Conservation (phyloP, 2,888 invertebrate species). For the Nycteola revayana region DNA sequence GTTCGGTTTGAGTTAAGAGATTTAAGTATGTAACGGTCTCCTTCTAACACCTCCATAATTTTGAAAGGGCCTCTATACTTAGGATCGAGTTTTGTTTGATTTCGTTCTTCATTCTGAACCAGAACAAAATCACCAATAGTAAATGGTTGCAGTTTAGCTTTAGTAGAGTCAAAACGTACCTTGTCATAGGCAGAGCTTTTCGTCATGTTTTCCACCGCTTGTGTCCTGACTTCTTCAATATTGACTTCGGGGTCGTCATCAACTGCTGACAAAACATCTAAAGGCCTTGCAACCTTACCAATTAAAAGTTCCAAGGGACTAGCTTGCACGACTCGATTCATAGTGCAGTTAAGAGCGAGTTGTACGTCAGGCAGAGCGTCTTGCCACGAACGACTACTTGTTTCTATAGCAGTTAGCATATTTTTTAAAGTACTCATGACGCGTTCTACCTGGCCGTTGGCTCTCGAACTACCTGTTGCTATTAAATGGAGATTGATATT, state of each 20-base stretch:
- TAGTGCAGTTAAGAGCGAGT: constrained; percentile 22
- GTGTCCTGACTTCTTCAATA: constrained; percentile 3
- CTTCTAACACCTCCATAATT: constrained; percentile 13
- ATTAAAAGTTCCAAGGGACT: constrained; percentile 21
- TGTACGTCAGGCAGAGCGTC: constrained; percentile 27
- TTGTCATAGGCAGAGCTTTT: constrained; percentile 7
- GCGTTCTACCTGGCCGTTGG: neutral
- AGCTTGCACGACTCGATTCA: constrained; percentile 13
- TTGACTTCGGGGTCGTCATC: neutral
- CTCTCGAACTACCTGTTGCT: constrained; percentile 29
- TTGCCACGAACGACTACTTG: constrained; percentile 24
- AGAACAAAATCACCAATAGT: constrained; percentile 20
- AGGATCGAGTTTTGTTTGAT: constrained; percentile 23
- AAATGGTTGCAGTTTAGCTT: constrained; percentile 13
- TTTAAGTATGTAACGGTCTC: constrained; percentile 19
- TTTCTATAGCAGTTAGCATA: constrained; percentile 3
- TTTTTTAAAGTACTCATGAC: constrained; percentile 7
- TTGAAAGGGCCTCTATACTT: constrained; percentile 20
- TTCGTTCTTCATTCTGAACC: constrained; percentile 18
- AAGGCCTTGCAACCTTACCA: constrained; percentile 8
- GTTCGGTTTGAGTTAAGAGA: constrained; percentile 12
- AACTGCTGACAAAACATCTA: constrained; percentile 3
- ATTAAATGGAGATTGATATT: constrained; percentile 28
- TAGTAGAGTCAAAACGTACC: constrained; percentile 14
- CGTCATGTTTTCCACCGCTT: constrained; percentile 9